Evolutionary conservation across 2,113 vertebrate species (phyloP).

Genomic region (Sphaerodactylus townsendi): DNA sequence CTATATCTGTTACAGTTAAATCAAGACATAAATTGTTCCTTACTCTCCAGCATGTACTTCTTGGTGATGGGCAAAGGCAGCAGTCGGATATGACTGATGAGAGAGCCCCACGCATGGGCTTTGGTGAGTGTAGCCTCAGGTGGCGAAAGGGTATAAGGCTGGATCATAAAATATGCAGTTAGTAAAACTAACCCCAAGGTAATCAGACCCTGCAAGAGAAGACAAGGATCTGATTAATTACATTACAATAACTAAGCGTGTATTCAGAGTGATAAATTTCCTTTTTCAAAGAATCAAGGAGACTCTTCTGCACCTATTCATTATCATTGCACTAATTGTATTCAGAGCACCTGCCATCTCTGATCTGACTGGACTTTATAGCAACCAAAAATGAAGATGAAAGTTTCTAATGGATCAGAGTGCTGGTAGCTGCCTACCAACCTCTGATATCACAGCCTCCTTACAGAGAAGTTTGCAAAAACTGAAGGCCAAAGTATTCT

Average conservation of each 20-base stretch:
- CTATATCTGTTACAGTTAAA: background rate
- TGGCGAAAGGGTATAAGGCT: slow-evolving; percentile 79
- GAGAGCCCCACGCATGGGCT: slow-evolving; percentile 85
- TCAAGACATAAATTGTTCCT: slow-evolving; percentile 44
- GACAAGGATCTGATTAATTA: slow-evolving; percentile 30
- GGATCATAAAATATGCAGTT: slow-evolving; percentile 83
- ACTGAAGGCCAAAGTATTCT: background rate
- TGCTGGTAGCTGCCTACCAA: background rate
- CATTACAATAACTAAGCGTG: background rate
- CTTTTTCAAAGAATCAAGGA: background rate
- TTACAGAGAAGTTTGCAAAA: background rate
- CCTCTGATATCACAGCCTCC: no score
- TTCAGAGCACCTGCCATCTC: background rate
- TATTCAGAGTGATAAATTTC: slow-evolving; percentile 1
- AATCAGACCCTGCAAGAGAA: slow-evolving; percentile 77
- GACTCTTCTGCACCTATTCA: background rate
- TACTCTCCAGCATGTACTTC: slow-evolving; percentile 93
- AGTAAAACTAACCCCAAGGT: slow-evolving; percentile 84
- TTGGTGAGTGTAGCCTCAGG: slow-evolving; percentile 78
- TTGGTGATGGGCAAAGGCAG: slow-evolving; percentile 91
- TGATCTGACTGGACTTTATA: background rate
- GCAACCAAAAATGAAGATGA: background rate
- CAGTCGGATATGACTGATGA: slow-evolving; percentile 86
- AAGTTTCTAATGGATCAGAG: background rate
- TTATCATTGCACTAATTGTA: no score